phyloP scores from a whole-genome alignment of 2,797 vertebrate genomes.

The Amphiprion clarkii region DNA sequence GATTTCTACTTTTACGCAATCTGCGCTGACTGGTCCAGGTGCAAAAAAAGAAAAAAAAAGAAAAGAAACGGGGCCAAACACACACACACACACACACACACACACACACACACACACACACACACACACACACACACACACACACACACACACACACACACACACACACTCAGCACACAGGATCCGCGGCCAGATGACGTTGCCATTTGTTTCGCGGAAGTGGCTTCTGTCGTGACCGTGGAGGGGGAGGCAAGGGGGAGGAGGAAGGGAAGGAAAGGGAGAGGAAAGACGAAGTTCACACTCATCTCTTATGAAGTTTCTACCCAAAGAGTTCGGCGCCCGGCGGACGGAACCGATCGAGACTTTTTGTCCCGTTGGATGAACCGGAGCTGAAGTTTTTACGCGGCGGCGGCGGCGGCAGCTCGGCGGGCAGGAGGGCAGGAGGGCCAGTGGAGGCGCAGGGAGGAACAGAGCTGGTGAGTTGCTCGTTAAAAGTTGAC shows the following conservation, averaged over 20 bases:
- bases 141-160: not conserved
- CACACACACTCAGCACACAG: slow-evolving; percentile 18
- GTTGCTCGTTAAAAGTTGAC: slow-evolving; percentile 79
- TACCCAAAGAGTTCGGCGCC: slow-evolving; percentile 10
- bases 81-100: slow-evolving; percentile 9
- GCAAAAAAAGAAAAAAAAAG: slow-evolving; percentile 15
- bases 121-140: not conserved
- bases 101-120: slow-evolving; percentile 9
- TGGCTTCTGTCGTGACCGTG: slow-evolving; percentile 81
- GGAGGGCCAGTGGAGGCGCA: slow-evolving; percentile 65
- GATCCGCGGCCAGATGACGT: slow-evolving; percentile 80
- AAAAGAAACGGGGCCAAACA: not conserved
- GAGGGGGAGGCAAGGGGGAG: slow-evolving; percentile 49
- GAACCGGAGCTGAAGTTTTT: slow-evolving; percentile 44
- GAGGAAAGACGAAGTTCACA: slow-evolving; percentile 77
- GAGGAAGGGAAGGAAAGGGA: slow-evolving; percentile 74
- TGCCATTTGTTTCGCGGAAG: slow-evolving; percentile 85
- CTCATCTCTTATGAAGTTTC: slow-evolving; percentile 60
- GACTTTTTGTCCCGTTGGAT: slow-evolving; percentile 30
- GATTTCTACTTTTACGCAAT: slow-evolving; percentile 63
- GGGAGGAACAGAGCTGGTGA: slow-evolving; percentile 84
- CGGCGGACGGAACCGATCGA: slow-evolving; percentile 24
- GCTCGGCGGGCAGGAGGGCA: slow-evolving; percentile 64
- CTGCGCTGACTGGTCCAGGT: slow-evolving; percentile 65
- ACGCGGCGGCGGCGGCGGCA: slow-evolving; percentile 39